These are phyloP conservation scores for Eupithecia centaureata DNA, from an alignment of 2,888 invertebrate genomes.

Conservation along the genomic window DNA sequence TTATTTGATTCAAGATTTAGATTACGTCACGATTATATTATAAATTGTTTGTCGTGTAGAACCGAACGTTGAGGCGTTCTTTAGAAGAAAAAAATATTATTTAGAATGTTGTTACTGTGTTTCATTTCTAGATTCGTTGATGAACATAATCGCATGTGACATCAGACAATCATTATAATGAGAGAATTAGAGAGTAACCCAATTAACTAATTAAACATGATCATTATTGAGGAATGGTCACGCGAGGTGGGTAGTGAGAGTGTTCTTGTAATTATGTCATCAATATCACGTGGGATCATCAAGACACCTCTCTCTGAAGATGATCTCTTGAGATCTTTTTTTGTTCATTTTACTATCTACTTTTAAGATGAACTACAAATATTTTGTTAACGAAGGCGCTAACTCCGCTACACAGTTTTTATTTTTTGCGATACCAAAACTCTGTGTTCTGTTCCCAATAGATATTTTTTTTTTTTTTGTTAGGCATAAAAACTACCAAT, in stretches of 20 bases:
- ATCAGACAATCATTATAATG: slow-evolving; percentile 27
- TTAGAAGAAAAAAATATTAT: neutral
- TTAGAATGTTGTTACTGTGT: neutral
- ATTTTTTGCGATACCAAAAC: no score
- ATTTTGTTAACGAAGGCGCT: no score
- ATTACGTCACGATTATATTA: neutral
- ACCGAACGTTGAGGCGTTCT: neutral
- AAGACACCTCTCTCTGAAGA: no score
- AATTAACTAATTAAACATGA: slow-evolving; percentile 39
- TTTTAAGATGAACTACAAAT: no score
- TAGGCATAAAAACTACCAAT: neutral
- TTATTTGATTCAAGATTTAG: neutral
- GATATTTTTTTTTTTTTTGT: no score
- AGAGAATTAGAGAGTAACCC: slow-evolving; percentile 40
- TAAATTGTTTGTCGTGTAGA: neutral
- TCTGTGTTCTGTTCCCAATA: no score
- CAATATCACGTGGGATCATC: slow-evolving; percentile 12
- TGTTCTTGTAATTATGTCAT: slow-evolving; percentile 34
- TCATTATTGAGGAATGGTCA: slow-evolving; percentile 32
- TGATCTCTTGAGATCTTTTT: no score
- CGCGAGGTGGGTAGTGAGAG: slow-evolving; percentile 37
- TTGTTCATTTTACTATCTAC: no score
- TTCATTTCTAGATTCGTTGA: neutral
- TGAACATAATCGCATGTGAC: slow-evolving; percentile 15
- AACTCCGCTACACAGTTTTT: no score